Conservation (phyloP, 2,113 vertebrate species). For the Pungitius pungitius region DNA sequence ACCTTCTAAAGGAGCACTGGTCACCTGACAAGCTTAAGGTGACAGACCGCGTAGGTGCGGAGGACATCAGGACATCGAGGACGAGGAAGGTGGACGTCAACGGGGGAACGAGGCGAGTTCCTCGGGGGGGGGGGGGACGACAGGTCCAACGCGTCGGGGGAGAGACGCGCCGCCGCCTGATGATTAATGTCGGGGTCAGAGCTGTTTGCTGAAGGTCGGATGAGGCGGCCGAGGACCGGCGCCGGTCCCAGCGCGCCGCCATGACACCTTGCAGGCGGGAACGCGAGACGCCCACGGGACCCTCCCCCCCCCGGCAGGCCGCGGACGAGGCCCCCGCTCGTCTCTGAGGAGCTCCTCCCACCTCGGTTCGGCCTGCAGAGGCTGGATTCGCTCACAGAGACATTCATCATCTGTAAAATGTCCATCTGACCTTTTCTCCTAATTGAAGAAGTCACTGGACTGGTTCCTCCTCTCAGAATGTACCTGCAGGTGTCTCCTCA, state of each 20-base stretch:
- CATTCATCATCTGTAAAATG: slow-evolving; percentile 45
- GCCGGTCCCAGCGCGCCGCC: slow-evolving; percentile 18
- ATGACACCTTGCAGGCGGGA: slow-evolving; percentile 30
- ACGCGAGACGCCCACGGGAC: neutral
- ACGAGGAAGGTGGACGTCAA: neutral
- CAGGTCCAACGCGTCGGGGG: slow-evolving; percentile 2
- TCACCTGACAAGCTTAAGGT: slow-evolving; percentile 20
- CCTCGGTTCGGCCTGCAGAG: slow-evolving; percentile 2
- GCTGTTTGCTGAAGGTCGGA: slow-evolving; percentile 46
- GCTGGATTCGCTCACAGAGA: slow-evolving; percentile 14
- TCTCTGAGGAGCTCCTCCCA: slow-evolving; percentile 31
- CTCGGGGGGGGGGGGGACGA: neutral
- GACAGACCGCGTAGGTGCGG: slow-evolving; percentile 18
- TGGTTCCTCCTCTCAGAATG: slow-evolving; percentile 4
- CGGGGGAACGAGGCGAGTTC: slow-evolving; percentile 4
- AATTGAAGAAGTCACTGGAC: slow-evolving; percentile 16
- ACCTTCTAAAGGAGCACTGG: neutral
- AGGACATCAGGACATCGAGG: slow-evolving; percentile 37
- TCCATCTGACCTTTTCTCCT: slow-evolving; percentile 12
- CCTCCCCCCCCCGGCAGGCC: slow-evolving; percentile 52
- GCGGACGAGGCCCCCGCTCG: slow-evolving; percentile 1
- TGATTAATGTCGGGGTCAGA: slow-evolving; percentile 63
- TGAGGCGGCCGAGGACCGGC: slow-evolving; percentile 25
- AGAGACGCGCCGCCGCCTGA: slow-evolving; percentile 30
- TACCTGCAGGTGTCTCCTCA: neutral